Conservation (phyloP, 2,113 vertebrate species). For the Callocephalon fimbriatum region DNA sequence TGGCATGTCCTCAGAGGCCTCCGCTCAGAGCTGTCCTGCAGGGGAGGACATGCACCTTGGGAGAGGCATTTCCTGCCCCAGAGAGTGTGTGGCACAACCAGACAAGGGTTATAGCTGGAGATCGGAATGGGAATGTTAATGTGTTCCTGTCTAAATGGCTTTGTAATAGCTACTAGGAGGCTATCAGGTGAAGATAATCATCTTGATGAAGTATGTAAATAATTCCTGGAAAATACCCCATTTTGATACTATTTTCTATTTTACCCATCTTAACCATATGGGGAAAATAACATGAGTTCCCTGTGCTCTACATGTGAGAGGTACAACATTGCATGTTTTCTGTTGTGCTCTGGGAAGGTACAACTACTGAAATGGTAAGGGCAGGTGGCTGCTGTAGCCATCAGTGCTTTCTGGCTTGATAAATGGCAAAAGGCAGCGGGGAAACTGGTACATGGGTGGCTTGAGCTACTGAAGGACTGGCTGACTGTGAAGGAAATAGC, state of each 20-base stretch:
- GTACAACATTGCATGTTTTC: fast-evolving
- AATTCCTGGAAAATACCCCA: neutral
- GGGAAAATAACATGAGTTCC: neutral
- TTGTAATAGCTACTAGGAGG: neutral
- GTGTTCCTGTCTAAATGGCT: neutral
- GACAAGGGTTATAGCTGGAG: neutral
- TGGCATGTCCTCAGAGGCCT: neutral
- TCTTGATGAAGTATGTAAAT: neutral
- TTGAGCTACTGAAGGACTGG: neutral
- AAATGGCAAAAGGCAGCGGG: neutral
- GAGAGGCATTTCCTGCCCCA: neutral
- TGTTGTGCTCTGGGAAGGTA: fast-evolving
- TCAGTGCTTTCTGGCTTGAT: neutral
- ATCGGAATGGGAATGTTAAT: neutral
- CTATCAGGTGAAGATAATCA: neutral
- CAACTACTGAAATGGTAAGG: neutral
- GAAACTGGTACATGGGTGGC: no score
- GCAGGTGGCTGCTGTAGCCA: fast-evolving
- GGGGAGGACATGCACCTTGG: fast-evolving
- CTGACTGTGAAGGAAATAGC: neutral
- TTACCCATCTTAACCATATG: neutral
- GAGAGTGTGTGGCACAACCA: fast-evolving
- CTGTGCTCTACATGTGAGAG: neutral
- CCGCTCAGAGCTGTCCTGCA: neutral
- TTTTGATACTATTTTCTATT: neutral